A percentile compares a stretch with the other conserved stretches of the same genome.
Conservation (phyloP, 2,113 vertebrate genomes). For the Psophia crepitans region DNA sequence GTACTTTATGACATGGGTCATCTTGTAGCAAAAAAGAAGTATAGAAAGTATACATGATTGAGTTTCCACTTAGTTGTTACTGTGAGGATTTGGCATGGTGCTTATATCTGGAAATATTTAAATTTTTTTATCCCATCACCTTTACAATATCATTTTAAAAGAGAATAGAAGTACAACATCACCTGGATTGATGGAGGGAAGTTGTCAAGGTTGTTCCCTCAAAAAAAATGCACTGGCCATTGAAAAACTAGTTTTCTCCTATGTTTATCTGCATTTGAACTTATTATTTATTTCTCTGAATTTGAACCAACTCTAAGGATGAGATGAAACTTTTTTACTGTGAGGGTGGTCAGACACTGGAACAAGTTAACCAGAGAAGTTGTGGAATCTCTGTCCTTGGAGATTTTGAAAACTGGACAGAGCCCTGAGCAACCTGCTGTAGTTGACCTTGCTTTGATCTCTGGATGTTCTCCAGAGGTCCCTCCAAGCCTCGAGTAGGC, state of each 20-base stretch:
- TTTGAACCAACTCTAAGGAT: background rate
- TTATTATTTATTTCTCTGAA: background rate
- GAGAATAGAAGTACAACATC: background rate
- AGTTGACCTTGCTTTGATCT: background rate
- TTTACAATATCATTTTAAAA: background rate
- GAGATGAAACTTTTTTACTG: background rate
- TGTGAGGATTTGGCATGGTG: background rate
- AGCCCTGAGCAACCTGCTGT: background rate
- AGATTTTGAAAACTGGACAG: background rate
- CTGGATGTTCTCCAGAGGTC: too few species aligned
- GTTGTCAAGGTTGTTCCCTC: rapidly evolving
- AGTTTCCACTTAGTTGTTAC: background rate
- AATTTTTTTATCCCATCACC: background rate
- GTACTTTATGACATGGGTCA: background rate
- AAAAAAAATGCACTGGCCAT: background rate
- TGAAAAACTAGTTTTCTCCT: background rate
- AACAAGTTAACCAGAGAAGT: background rate
- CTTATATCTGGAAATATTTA: background rate
- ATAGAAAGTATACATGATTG: background rate
- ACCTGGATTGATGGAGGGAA: background rate
- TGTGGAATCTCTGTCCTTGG: background rate
- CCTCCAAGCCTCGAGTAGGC: background rate
- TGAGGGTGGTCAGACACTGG: background rate
- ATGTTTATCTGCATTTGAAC: background rate
- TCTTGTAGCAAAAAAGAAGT: background rate